Conservation (phyloP, 2,888 invertebrate species). For the Acleris sparsana region DNA sequence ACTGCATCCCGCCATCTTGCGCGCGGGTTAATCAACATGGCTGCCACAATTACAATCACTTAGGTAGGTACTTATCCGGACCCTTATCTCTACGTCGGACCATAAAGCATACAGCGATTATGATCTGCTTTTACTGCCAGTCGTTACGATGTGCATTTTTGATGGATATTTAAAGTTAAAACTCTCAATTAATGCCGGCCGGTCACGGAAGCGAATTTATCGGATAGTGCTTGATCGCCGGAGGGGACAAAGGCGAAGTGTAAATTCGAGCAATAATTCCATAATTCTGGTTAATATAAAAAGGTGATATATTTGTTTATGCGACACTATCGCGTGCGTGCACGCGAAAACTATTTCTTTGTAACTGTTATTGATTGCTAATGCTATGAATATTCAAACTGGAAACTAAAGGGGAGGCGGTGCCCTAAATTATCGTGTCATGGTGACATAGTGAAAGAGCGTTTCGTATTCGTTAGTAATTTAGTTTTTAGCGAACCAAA, state of each 20-base stretch:
- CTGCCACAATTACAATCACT: conserved; percentile 46
- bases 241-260: conserved; percentile 49
- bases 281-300: conserved; percentile 71
- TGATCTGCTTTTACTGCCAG: conserved; percentile 60
- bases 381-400: conserved; percentile 82
- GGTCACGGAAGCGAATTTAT: conserved; percentile 78
- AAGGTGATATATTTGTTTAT: conserved; percentile 80
- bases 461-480: conserved; percentile 45
- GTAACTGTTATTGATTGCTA: conserved; percentile 81
- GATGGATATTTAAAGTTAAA: conserved; percentile 69
- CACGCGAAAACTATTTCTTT: conserved; percentile 82
- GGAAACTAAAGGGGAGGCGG: conserved; percentile 74
- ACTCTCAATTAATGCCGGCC: conserved; percentile 74
- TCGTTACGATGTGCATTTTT: conserved; percentile 79
- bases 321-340: conserved; percentile 81
- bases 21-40: conserved; percentile 55
- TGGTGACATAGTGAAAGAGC: conserved; percentile 79
- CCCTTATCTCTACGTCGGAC: conserved; percentile 27
- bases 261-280: conserved; percentile 64
- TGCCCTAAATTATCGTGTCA: conserved; percentile 82
- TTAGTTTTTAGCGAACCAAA: conserved; percentile 31
- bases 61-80: conserved; percentile 38
- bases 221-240: conserved; percentile 63
- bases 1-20: conserved; percentile 34
- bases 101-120: conserved; percentile 37